A percentile compares a stretch with the other conserved stretches of the same genome.
Conservation (phyloP, 2,888 invertebrate species). For the Cyclophora albipunctata region DNA sequence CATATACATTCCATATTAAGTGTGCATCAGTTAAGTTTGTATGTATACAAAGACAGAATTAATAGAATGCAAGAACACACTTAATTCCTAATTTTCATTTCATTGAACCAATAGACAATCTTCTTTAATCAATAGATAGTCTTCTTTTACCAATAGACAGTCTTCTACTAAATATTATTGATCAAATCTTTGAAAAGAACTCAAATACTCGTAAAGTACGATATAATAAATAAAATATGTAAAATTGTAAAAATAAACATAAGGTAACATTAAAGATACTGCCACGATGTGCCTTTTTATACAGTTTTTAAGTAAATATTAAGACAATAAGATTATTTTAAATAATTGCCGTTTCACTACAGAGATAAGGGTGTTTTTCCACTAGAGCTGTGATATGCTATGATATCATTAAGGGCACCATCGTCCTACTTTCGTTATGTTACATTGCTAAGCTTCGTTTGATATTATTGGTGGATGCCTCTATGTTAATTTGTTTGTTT, state of each 20-base stretch:
- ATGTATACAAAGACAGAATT: too few species aligned
- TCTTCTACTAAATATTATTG: too few species aligned
- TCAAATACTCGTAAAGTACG: slow-evolving; percentile 47
- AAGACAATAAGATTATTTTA: slow-evolving; percentile 22
- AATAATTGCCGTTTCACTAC: too few species aligned
- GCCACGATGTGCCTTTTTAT: slow-evolving; percentile 73
- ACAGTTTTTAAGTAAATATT: slow-evolving; percentile 40
- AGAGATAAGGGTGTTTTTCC: slow-evolving; percentile 11
- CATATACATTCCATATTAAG: too few species aligned
- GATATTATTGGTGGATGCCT: slow-evolving; percentile 8
- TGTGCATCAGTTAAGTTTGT: too few species aligned
- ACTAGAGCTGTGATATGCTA: slow-evolving; percentile 9
- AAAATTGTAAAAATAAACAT: slow-evolving; percentile 48
- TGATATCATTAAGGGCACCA: slow-evolving; percentile 23
- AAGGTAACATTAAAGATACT: slow-evolving; percentile 51
- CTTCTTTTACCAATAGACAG: slow-evolving; percentile 14
- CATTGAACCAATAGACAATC: slow-evolving; percentile 14
- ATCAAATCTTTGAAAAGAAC: not conserved
- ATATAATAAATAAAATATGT: slow-evolving; percentile 16
- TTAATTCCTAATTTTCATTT: too few species aligned
- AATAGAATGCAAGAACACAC: too few species aligned
- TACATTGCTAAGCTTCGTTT: not conserved
- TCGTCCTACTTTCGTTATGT: not conserved
- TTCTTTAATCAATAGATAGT: slow-evolving; percentile 12
- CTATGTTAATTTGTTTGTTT: slow-evolving; percentile 31